phyloP scores from a whole-genome alignment of 2,888 invertebrate genomes.

The Drosophila bunnanda region DNA sequence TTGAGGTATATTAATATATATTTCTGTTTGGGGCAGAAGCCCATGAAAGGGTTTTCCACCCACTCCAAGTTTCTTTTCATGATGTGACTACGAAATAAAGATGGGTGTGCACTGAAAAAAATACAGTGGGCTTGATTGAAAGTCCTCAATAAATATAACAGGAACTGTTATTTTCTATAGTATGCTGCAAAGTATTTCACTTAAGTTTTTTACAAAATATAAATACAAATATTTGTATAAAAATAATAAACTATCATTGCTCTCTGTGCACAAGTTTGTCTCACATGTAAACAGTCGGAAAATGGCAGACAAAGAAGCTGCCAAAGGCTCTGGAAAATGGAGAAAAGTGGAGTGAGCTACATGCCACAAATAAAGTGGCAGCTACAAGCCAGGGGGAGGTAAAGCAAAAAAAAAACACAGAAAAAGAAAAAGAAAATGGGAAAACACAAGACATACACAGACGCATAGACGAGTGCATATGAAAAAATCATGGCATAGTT shows the following conservation, averaged over 20 bases:
- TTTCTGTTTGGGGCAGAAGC: slow-evolving; percentile 39
- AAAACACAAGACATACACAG: slow-evolving; percentile 31
- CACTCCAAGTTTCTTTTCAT: slow-evolving; percentile 25
- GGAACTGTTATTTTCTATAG: fast-evolving
- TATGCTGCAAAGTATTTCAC: too few relatives aligned
- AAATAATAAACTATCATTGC: background rate
- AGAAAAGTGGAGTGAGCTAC: slow-evolving; percentile 35
- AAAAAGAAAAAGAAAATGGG: slow-evolving; percentile 23
- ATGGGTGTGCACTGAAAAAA: background rate
- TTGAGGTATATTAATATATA: slow-evolving; percentile 77
- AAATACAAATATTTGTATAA: background rate
- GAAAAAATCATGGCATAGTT: slow-evolving; percentile 70
- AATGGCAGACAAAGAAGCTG: slow-evolving; percentile 62
- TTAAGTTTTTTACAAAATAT: background rate
- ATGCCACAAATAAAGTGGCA: slow-evolving; percentile 72
- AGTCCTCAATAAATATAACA: too few relatives aligned
- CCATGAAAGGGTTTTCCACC: slow-evolving; percentile 66
- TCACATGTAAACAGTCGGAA: slow-evolving; percentile 61
- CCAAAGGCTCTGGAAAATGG: slow-evolving; percentile 47
- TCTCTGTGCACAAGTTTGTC: slow-evolving; percentile 19
- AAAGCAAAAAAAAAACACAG: background rate
- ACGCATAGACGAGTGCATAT: slow-evolving; percentile 40
- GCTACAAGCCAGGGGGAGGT: slow-evolving; percentile 19
- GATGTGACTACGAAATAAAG: slow-evolving; percentile 25
- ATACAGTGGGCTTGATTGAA: too few relatives aligned